Conservation (phyloP, 2,113 vertebrate genomes). For the Pagrus major region DNA sequence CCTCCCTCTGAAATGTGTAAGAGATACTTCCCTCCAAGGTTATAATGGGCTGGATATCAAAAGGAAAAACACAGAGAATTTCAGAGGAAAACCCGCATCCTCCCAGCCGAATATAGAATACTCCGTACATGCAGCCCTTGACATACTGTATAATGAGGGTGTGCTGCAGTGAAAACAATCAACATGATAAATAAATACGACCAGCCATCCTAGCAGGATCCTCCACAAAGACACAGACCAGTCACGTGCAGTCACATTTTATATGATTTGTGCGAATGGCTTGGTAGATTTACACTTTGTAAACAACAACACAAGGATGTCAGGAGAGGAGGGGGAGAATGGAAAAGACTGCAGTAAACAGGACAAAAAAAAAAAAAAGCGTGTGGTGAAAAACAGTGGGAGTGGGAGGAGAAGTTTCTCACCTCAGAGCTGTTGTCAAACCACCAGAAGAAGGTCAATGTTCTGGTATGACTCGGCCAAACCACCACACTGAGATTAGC, state of each 20-base stretch:
- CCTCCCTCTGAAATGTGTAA: constrained; percentile 86
- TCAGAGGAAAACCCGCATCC: constrained; percentile 38
- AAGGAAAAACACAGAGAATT: constrained; percentile 56
- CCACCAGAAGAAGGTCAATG: constrained; percentile 97
- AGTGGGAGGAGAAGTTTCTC: constrained; percentile 41
- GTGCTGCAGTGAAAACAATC: constrained; percentile 59
- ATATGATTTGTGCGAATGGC: constrained; percentile 45
- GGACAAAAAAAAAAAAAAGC: constrained; percentile 1
- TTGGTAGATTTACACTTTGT: constrained; percentile 35
- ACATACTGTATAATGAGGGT: constrained; percentile 67
- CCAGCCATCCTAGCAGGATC: constrained; percentile 39
- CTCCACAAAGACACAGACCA: constrained; percentile 11
- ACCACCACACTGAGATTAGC: constrained; percentile 92
- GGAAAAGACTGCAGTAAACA: constrained; percentile 21
- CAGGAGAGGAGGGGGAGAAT: constrained; percentile 7
- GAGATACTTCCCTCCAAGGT: constrained; percentile 95
- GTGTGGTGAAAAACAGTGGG: constrained; percentile 9
- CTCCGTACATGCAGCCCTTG: constrained; percentile 48
- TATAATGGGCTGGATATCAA: constrained; percentile 90
- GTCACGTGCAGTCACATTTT: constrained; percentile 42
- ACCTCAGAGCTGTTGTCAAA: constrained; percentile 97
- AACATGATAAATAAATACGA: constrained; percentile 65
- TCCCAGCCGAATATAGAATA: constrained; percentile 39
- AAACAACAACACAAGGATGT: constrained; percentile 25
- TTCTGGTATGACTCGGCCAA: constrained; percentile 92